These are phyloP conservation scores for Venturia canescens DNA, from an alignment of 1,140 invertebrate species.

Conservation along the genomic window DNA sequence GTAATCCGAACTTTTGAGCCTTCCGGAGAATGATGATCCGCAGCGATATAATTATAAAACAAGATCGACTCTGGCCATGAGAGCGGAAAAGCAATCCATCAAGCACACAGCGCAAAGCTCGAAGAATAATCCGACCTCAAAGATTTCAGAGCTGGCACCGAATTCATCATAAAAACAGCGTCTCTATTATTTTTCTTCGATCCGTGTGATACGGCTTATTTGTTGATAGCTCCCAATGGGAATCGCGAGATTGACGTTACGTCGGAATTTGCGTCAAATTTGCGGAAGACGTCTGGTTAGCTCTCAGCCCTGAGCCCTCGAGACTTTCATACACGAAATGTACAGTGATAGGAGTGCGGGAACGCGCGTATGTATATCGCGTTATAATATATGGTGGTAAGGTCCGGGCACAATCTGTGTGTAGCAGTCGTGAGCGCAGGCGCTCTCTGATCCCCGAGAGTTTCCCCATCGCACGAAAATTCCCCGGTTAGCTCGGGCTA, in stretches of 20 bases:
- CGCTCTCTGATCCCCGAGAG: slow-evolving; percentile 23
- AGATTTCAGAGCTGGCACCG: neutral
- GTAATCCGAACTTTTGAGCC: too few relatives aligned
- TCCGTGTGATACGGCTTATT: neutral
- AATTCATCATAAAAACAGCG: neutral
- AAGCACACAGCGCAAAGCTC: neutral
- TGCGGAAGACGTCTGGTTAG: slow-evolving; percentile 20
- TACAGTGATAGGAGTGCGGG: neutral
- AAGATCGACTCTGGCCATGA: too few relatives aligned
- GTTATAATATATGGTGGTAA: neutral
- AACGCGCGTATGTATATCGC: neutral
- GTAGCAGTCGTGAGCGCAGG: neutral
- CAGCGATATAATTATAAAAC: too few relatives aligned
- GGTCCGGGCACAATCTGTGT: slow-evolving; percentile 9
- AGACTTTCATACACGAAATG: neutral
- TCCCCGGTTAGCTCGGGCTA: neutral
- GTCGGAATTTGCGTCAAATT: slow-evolving; percentile 23
- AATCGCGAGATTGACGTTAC: slow-evolving; percentile 3
- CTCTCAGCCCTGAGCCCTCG: slow-evolving; percentile 2
- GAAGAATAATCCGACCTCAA: neutral
- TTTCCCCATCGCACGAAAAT: slow-evolving; percentile 17
- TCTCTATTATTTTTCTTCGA: neutral
- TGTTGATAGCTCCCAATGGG: neutral
- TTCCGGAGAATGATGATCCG: too few relatives aligned
- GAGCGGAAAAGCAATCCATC: too few relatives aligned